Percentiles rank a stretch among this genome's conserved stretches.
These are phyloP conservation scores for Lerema accius DNA, from an alignment of 1,140 invertebrate genomes.

Conservation along the genomic window DNA sequence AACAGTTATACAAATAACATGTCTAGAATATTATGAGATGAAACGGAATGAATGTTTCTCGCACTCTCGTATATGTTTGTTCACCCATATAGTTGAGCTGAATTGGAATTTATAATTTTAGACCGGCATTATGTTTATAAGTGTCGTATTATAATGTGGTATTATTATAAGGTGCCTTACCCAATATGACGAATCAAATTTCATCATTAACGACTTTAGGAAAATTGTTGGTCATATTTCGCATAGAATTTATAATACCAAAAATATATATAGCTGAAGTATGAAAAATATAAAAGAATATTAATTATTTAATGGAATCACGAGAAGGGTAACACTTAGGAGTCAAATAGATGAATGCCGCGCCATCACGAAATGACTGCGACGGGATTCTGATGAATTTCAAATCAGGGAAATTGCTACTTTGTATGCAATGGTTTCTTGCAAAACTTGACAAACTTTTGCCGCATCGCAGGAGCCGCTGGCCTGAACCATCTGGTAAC, in stretches of 20 bases:
- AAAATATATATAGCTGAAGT: no score
- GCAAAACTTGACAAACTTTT: background rate
- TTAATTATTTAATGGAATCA: no score
- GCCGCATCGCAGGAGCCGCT: background rate
- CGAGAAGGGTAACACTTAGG: background rate
- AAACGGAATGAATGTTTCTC: constrained; percentile 1
- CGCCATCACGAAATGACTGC: background rate
- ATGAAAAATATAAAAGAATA: no score
- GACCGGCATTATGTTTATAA: no score
- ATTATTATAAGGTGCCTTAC: no score
- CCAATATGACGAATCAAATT: no score
- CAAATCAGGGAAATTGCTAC: background rate
- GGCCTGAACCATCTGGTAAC: background rate
- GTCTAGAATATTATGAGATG: constrained; percentile 6
- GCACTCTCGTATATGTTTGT: background rate
- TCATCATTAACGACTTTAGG: no score
- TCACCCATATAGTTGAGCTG: background rate
- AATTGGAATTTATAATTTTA: background rate
- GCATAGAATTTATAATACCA: no score
- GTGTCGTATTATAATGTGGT: no score
- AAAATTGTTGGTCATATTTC: no score
- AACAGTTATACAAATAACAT: constrained; percentile 26
- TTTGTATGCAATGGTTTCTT: background rate
- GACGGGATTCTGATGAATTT: background rate
- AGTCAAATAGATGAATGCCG: background rate